Percentiles rank a stretch among this genome's conserved stretches.
These are phyloP conservation scores for Buceros bicornis DNA, from an alignment of 2,797 vertebrate genomes.

Conservation along the genomic window DNA sequence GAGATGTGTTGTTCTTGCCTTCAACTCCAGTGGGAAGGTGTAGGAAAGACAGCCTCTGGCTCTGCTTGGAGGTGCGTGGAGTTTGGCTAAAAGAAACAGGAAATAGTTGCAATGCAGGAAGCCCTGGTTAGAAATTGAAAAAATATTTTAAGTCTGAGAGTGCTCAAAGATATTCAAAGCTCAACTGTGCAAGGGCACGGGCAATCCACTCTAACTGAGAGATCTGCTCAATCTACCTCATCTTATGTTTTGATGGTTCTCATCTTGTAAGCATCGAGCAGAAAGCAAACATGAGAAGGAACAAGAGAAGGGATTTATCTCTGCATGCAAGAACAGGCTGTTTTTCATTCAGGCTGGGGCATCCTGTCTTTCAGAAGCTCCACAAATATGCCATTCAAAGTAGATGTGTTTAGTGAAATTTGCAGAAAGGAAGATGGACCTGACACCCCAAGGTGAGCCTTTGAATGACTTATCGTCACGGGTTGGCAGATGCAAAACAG, in stretches of 20 bases:
- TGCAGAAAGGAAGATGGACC: background rate
- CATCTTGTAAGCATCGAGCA: background rate
- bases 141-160: background rate
- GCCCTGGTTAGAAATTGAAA: background rate
- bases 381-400: background rate
- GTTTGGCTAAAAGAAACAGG: background rate
- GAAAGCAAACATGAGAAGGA: background rate
- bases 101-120: background rate
- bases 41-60: background rate
- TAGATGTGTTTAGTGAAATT: background rate
- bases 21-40: background rate
- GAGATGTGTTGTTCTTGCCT: background rate
- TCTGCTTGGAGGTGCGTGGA: background rate
- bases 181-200: background rate
- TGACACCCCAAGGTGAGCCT: background rate
- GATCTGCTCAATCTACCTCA: background rate
- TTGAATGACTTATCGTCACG: background rate
- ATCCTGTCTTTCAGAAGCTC: background rate
- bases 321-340: background rate
- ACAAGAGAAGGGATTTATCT: background rate
- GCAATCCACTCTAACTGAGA: background rate
- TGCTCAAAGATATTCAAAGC: background rate
- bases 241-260: background rate
- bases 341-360: background rate
- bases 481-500: background rate